phyloP scores from a whole-genome alignment of 2,113 vertebrate species.

The Buteo buteo region DNA sequence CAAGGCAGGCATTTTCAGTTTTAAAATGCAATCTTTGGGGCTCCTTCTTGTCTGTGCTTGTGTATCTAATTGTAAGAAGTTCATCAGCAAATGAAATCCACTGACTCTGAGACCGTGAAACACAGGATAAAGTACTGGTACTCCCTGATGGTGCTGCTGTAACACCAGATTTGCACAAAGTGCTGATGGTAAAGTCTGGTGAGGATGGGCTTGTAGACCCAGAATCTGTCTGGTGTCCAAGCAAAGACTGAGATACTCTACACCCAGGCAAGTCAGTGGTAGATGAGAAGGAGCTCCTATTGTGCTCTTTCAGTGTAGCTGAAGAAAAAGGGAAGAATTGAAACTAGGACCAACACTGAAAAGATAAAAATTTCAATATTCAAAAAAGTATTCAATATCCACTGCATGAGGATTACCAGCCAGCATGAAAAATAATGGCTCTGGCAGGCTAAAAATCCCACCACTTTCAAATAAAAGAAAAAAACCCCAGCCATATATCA shows the following conservation, averaged over 20 bases:
- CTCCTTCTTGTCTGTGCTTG: constrained; percentile 57
- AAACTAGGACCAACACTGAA: constrained; percentile 39
- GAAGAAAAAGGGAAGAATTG: constrained; percentile 68
- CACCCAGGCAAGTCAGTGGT: constrained; percentile 69
- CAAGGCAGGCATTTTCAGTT: constrained; percentile 56
- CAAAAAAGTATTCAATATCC: not conserved
- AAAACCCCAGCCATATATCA: not conserved
- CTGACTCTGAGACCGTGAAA: constrained; percentile 75
- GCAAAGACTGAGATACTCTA: constrained; percentile 70
- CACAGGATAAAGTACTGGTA: constrained; percentile 50
- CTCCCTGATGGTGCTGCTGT: constrained; percentile 50
- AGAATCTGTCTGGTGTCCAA: constrained; percentile 67
- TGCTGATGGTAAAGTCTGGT: constrained; percentile 52
- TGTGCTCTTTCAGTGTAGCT: constrained; percentile 67
- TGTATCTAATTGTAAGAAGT: constrained; percentile 48
- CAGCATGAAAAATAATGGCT: not conserved
- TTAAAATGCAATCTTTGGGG: constrained; percentile 60
- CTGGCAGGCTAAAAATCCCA: not conserved
- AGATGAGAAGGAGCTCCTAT: constrained; percentile 65
- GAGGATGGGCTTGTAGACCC: constrained; percentile 72
- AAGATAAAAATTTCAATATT: constrained; percentile 35
- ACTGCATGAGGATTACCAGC: not conserved
- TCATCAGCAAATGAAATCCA: constrained; percentile 82
- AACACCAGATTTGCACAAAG: constrained; percentile 31
- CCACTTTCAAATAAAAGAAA: not conserved